Percentiles rank a stretch among this genome's conserved stretches.
Evolutionary conservation across 2,797 vertebrate species (phyloP).

Genomic region (Ateles fusciceps): DNA sequence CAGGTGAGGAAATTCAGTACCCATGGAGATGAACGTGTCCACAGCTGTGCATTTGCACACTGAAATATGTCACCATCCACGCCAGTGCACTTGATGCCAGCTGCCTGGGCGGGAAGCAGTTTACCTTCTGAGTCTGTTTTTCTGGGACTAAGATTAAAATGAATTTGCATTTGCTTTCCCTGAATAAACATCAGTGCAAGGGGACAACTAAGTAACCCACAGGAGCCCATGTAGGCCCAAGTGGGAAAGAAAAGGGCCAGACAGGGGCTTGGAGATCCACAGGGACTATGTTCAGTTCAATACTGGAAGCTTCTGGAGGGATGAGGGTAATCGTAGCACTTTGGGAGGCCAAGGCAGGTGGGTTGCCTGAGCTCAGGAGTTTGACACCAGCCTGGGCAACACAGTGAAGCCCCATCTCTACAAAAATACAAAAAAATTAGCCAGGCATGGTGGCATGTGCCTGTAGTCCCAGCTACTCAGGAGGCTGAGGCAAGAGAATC

Average conservation of each 20-base stretch:
- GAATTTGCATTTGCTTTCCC: not conserved
- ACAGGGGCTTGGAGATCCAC: not conserved
- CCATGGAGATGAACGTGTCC: rapidly evolving
- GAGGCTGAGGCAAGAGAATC: too few species aligned
- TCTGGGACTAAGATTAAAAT: not conserved
- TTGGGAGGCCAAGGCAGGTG: too few species aligned
- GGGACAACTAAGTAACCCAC: not conserved
- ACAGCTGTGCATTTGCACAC: not conserved
- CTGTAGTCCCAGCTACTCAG: too few species aligned
- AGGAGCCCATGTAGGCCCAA: not conserved
- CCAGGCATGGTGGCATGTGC: too few species aligned
- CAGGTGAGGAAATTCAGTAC: not conserved
- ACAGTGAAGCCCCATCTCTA: too few species aligned
- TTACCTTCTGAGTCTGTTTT: not conserved
- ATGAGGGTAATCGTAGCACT: not conserved
- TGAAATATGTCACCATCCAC: not conserved
- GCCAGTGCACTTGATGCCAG: not conserved
- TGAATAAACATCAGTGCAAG: not conserved
- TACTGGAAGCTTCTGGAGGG: not conserved
- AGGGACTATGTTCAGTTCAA: not conserved
- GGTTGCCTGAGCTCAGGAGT: too few species aligned
- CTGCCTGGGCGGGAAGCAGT: not conserved
- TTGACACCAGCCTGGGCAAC: too few species aligned
- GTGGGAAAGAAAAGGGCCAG: too few species aligned
- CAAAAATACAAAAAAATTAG: too few species aligned